A percentile compares a stretch with the other conserved stretches of the same genome.
These are phyloP conservation scores for Torymus auratus DNA, from an alignment of 2,888 invertebrate genomes.

Conservation along the genomic window DNA sequence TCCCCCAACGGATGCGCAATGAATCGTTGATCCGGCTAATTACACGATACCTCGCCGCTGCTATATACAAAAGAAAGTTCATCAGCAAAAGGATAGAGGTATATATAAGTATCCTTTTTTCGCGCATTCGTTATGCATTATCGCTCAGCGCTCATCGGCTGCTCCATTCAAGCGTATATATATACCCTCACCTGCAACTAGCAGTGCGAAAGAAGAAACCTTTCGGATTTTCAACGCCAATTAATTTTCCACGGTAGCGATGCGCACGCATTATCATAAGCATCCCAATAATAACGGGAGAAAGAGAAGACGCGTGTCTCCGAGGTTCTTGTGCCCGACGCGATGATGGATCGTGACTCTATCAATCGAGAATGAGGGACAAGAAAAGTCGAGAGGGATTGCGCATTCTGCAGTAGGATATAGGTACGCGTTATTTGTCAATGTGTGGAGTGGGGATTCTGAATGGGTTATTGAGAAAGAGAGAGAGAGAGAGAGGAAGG, in stretches of 20 bases:
- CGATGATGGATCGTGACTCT: constrained; percentile 43
- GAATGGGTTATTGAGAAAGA: too few relatives aligned
- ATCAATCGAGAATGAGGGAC: constrained; percentile 39
- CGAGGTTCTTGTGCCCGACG: neutral
- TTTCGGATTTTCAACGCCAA: constrained; percentile 26
- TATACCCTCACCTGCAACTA: too few relatives aligned
- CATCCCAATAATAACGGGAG: constrained; percentile 13
- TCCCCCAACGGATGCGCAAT: neutral
- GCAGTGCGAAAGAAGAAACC: too few relatives aligned
- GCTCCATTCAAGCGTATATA: too few relatives aligned
- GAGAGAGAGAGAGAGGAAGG: too few relatives aligned
- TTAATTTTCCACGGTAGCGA: constrained; percentile 21
- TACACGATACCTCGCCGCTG: too few relatives aligned
- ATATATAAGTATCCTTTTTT: neutral
- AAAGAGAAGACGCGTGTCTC: neutral
- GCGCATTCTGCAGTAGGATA: too few relatives aligned
- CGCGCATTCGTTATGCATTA: neutral
- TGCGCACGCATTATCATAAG: neutral
- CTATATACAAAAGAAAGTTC: neutral
- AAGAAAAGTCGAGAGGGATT: too few relatives aligned
- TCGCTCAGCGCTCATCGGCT: constrained; percentile 4
- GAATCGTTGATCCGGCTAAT: constrained; percentile 6
- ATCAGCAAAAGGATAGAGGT: neutral
- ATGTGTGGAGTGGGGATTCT: neutral
- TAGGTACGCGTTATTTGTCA: constrained; percentile 33